These are phyloP conservation scores for Eulemur mongoz DNA, from an alignment of 2,797 vertebrate genomes.

Conservation along the genomic window DNA sequence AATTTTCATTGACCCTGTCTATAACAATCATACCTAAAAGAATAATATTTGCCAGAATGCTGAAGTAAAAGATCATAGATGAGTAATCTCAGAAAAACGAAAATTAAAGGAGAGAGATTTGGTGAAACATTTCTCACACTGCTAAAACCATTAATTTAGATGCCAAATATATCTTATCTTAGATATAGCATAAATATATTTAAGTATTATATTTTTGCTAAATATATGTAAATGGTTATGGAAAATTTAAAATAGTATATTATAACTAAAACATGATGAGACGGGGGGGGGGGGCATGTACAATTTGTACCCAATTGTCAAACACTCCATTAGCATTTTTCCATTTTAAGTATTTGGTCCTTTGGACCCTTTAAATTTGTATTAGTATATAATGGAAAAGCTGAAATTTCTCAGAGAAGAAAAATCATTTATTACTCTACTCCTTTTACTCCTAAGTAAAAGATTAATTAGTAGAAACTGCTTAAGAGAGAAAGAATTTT, in stretches of 20 bases:
- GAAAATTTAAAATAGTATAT: background rate
- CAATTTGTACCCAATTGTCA: background rate
- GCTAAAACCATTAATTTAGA: background rate
- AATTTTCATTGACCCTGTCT: conserved; percentile 10
- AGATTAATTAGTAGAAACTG: background rate
- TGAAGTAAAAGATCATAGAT: background rate
- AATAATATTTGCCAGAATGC: background rate
- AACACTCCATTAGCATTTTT: background rate
- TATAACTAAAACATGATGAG: background rate
- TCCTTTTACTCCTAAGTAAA: background rate
- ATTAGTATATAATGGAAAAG: background rate
- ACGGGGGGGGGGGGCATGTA: background rate
- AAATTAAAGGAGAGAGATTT: conserved; percentile 19
- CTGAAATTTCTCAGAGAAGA: background rate
- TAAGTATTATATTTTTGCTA: background rate
- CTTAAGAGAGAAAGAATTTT: background rate
- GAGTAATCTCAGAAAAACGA: background rate
- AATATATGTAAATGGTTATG: background rate
- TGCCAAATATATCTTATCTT: background rate
- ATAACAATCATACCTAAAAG: background rate
- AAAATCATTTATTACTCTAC: background rate
- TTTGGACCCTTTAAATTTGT: background rate
- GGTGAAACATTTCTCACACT: background rate
- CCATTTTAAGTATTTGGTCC: background rate
- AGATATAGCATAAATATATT: background rate